phyloP scores from a whole-genome alignment of 2,888 invertebrate genomes.

The Plagodis pulveraria region DNA sequence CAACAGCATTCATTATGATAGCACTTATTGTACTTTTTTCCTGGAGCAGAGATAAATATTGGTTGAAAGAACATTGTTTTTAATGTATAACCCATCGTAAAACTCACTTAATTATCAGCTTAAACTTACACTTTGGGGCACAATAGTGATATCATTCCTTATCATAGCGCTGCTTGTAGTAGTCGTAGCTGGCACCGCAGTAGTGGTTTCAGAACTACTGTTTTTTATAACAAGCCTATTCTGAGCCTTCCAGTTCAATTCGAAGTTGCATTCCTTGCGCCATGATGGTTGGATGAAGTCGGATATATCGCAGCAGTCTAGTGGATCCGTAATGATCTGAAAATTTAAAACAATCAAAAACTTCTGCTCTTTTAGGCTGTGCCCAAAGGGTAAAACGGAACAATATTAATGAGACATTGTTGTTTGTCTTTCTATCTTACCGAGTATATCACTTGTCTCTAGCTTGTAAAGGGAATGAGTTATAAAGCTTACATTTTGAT shows the following conservation, averaged over 20 bases:
- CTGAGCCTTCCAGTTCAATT: conserved; percentile 53
- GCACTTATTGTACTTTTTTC: too few species aligned
- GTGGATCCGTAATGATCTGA: conserved; percentile 51
- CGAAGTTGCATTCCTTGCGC: conserved; percentile 64
- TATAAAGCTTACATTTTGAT: too few species aligned
- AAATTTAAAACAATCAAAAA: not conserved
- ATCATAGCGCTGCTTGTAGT: conserved; percentile 35
- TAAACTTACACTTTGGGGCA: conserved; percentile 64
- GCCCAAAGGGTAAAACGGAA: too few species aligned
- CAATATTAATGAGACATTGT: too few species aligned
- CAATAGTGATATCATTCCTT: conserved; percentile 56
- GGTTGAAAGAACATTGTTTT: too few species aligned
- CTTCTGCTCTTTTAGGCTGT: too few species aligned
- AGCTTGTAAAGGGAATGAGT: too few species aligned
- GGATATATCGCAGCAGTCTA: conserved; percentile 71
- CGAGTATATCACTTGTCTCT: too few species aligned
- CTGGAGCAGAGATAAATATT: too few species aligned
- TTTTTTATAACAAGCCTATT: conserved; percentile 53
- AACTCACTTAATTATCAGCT: not conserved
- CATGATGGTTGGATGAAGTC: conserved; percentile 60
- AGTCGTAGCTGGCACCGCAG: conserved; percentile 38
- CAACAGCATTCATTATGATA: too few species aligned
- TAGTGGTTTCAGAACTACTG: conserved; percentile 31
- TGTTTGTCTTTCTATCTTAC: too few species aligned
- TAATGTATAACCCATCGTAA: too few species aligned